A percentile compares a stretch with the other conserved stretches of the same genome.
Conservation (phyloP, 2,113 vertebrate genomes). For the Pelusios castaneus region DNA sequence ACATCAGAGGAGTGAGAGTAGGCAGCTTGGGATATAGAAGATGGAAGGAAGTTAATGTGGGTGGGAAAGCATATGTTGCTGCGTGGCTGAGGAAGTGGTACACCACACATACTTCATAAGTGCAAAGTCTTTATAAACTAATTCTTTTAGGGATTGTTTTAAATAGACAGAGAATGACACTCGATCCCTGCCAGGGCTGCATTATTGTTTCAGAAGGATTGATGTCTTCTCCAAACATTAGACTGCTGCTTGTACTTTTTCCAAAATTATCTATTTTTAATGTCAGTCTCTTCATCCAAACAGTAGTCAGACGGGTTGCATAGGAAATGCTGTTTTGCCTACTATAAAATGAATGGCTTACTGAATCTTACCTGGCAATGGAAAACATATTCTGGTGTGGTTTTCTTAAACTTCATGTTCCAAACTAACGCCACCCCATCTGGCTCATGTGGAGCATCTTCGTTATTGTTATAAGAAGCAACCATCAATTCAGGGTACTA, state of each 20-base stretch:
- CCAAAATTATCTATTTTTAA: slow-evolving; percentile 71
- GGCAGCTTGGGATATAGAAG: slow-evolving; percentile 39
- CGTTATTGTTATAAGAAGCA: slow-evolving; percentile 97
- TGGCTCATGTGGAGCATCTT: slow-evolving; percentile 96
- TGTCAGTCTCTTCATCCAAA: slow-evolving; percentile 34
- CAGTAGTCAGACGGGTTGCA: slow-evolving; percentile 20
- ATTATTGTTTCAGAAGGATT: slow-evolving; percentile 63
- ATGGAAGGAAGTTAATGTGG: slow-evolving; percentile 75
- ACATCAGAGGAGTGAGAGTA: slow-evolving; percentile 21
- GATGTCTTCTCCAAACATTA: slow-evolving; percentile 71
- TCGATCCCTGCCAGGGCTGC: slow-evolving; percentile 62
- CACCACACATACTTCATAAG: slow-evolving; percentile 86
- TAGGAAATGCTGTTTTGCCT: slow-evolving; percentile 15
- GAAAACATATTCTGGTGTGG: slow-evolving; percentile 96
- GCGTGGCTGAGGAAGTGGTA: slow-evolving; percentile 88
- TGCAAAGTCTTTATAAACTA: slow-evolving; percentile 83
- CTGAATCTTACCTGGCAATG: slow-evolving; percentile 91
- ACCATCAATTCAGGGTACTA: slow-evolving; percentile 97
- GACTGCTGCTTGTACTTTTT: slow-evolving; percentile 63
- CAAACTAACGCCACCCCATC: slow-evolving; percentile 96
- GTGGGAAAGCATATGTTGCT: slow-evolving; percentile 86
- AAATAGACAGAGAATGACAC: slow-evolving; percentile 80
- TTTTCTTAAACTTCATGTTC: slow-evolving; percentile 99
- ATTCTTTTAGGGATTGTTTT: slow-evolving; percentile 75
- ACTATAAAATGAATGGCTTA: neutral